Conservation (phyloP, 2,113 vertebrate species). For the Camarhynchus parvulus region DNA sequence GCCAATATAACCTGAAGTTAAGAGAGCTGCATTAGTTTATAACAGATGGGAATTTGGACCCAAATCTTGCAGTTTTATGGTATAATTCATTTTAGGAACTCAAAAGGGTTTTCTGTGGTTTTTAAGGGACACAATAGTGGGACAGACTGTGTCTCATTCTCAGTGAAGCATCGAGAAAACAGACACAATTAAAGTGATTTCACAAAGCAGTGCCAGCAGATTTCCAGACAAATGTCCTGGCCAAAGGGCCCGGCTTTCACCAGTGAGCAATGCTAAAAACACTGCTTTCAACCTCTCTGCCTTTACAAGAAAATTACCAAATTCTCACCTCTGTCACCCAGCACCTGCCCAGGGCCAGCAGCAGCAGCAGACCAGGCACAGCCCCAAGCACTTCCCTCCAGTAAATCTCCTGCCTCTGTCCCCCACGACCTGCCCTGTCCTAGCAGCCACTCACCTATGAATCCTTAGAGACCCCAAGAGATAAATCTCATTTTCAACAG, state of each 20-base stretch:
- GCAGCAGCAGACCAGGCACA: not conserved
- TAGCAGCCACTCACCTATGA: not conserved
- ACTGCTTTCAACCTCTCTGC: not conserved
- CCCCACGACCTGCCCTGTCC: not conserved
- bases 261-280: not conserved
- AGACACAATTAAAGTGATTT: conserved; percentile 4
- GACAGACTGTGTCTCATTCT: not conserved
- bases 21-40: not conserved
- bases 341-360: not conserved
- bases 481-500: not conserved
- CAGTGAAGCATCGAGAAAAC: not conserved
- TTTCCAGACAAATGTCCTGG: not conserved
- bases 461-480: not conserved
- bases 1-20: not conserved
- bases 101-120: not conserved
- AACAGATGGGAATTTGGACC: not conserved
- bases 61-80: not conserved
- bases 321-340: not conserved
- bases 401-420: not conserved
- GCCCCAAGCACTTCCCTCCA: not conserved
- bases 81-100: not conserved
- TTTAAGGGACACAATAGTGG: conserved; percentile 20
- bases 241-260: not conserved
- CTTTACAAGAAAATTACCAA: not conserved
- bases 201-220: conserved; percentile 1